Base-by-base conservation (phyloP, 2,113 vertebrate species). In the Silurus meridionalis region DNA sequence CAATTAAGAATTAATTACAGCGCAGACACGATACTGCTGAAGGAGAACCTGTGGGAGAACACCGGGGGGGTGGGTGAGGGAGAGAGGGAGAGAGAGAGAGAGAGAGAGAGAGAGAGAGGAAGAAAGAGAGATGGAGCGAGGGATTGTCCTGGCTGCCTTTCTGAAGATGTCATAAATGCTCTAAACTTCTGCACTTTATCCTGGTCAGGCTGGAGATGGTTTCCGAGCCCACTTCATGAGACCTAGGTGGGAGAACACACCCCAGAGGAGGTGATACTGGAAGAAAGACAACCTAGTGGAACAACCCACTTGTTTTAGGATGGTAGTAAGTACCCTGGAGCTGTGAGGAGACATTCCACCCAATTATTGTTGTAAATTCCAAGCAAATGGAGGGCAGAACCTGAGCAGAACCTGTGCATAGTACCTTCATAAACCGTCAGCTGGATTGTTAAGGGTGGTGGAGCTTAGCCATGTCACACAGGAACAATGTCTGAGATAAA, bases 1-100 rank as follows among this genome's bases (percentile, higher is more conserved):
- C 87, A 93, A 92, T 93, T 93, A 94, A 91, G 91, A 91, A 94
- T 94, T 91, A 93, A 94, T 93, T 92, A 87, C 87, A 88, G 2
- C 75, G 84, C 80, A 88, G 92, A 87, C 88, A 79, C 89, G 85
- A 79, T 11, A 78, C 79, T n/a, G 79, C 89, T 90, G 82, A 85
- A 63, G 84, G 46, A 88, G 78, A 55, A 58, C 87, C 88, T 81
- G 48, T 74, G 14, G 87, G 86, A 89, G 48, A 79, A 67, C 15
- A 60, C 23, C n/a, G 21, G 4, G 0, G 48, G 11, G 9, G 8
- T 37, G 66, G 19, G 66, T 15, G 1, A 17, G 6, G 14, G 5
- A 6, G 66, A 67, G n/a, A 67, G 10, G 2, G 67, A 71, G 69
- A 4, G 1, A 48, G 19, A 4, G 69, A 48, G 10, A 48, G 15